Base-by-base conservation (phyloP, 2,113 vertebrate species). In the Tachuris rubrigastra region DNA sequence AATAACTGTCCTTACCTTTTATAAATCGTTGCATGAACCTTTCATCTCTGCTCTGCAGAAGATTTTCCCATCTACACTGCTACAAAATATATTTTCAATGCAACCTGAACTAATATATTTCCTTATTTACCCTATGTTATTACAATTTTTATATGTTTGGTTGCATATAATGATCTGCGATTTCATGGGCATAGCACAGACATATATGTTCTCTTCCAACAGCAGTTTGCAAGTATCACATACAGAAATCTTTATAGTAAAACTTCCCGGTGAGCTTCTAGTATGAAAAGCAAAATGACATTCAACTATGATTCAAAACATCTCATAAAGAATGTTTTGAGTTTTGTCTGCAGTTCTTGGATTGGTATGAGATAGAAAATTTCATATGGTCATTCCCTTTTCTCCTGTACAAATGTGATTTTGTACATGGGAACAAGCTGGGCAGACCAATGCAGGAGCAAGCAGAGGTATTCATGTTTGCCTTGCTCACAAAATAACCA, bases 121-220 rank as follows among this genome's bases (percentile, higher is more conserved):
- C 12, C 30, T 87, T 85, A 7, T 23, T 77, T 68, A 21, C 2
- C 65, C 0, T 56, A 10, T 60, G 10, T 60, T 62, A 7, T 0
- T 94, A 17, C 65, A 5, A 35, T 35, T 88, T 78, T 67, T 66
- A 21, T 60, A 9, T 14, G 9, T 25, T 39, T 59, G 52, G 22
- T n/a, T 86, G 33, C 21, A 19, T 23, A 2, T 2, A 72, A 25
- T 15, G 28, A 41, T 58, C 52, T 85, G 47, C 25, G 3, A 2
- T 39, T 77, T 30, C 10, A 3, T 0, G 2, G 52, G 12, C 25
- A 12, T 10, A 41, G 60, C 46, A 14, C 2, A 55, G 85, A 31
- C 1, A 3, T 8, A 3, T 0, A 2, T 19, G 27, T 55, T 82
- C 30, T 53, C 28, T 1, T 60, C 1, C 10, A 68, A 5, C 22